Evolutionary conservation across 2,113 vertebrate genomes (phyloP), one percentile per base, ranked within the genome.

Genomic region (Clarias magur): DNA sequence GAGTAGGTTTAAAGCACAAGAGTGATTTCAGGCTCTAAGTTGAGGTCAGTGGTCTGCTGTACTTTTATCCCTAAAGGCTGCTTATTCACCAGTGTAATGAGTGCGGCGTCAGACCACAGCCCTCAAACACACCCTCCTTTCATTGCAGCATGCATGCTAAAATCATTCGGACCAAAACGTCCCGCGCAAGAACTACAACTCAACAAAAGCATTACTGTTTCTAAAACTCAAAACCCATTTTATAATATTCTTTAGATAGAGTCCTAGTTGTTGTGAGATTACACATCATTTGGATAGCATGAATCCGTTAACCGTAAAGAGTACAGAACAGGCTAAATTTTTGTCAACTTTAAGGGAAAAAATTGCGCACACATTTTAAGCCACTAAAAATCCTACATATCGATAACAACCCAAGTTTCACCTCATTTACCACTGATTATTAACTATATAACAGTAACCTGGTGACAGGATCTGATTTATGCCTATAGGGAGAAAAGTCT

Each of bases 1-100:
- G 78, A 67, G 76, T 81, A 82, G 60, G 84, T 85, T 92, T 92
- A 88, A 60, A 76, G 62, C 60, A 85, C 65, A 70, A 57, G 23
- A 83, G 84, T 15, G 73, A 86, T 84, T 60, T 83, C 34, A 84
- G 60, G 82, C 54, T 63, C 68, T 38, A 81, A 57, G 53, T 53
- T 83, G 54, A 54, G 65, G 80, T 82, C 83, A 83, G 75, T 79
- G 56, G 79, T 85, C 83, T 67, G 25, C 59, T 67, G 15, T 21
- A 60, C 70, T 30, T 87, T 84, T 62, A 63, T 82, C 83, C 75
- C 56, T 23, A 34, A 75, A 65, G 34, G 59, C 78, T 59, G 80
- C 79, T 78, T 89, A 83, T 86, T 72, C 86, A 83, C 27, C 6
- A 48, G 63, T 34, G 38, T 79, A 85, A 38, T 59, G 73, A 84